These are phyloP conservation scores for Porites evermanni DNA, from an alignment of 92 coral and sea anemone species.

Conservation along the genomic window DNA sequence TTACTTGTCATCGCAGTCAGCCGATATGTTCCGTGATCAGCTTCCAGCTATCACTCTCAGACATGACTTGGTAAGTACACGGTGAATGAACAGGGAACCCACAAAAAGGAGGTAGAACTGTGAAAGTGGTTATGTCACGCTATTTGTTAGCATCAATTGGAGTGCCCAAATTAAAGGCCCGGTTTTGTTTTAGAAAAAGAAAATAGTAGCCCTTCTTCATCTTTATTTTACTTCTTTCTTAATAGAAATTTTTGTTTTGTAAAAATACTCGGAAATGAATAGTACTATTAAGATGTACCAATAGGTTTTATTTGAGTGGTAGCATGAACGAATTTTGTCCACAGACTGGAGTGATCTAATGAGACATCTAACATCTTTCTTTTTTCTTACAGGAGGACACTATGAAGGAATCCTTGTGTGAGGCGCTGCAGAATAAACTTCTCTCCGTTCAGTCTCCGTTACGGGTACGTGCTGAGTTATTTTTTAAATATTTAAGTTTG, in stretches of 20 bases:
- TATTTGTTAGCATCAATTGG: too few relatives aligned
- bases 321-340: too few relatives aligned
- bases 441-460: conserved; percentile 79
- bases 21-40: conserved; percentile 67
- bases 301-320: too few relatives aligned
- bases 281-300: too few relatives aligned
- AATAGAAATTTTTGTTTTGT: too few relatives aligned
- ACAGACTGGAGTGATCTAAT: too few relatives aligned
- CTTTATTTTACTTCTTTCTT: too few relatives aligned
- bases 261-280: too few relatives aligned
- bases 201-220: background rate
- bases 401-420: conserved; percentile 74
- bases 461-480: conserved; percentile 51
- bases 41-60: conserved; percentile 78
- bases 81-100: background rate
- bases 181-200: background rate
- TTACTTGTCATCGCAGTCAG: conserved; percentile 71
- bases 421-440: conserved; percentile 80
- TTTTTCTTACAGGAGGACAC: conserved; percentile 60
- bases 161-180: background rate
- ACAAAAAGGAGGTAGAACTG: too few relatives aligned
- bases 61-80: conserved; percentile 76
- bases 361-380: background rate
- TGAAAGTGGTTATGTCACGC: too few relatives aligned
- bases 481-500: background rate